Percentiles rank a stretch among this genome's conserved stretches.
phyloP scores from a whole-genome alignment of 2,113 vertebrate genomes.

The Stegostoma tigrinum region DNA sequence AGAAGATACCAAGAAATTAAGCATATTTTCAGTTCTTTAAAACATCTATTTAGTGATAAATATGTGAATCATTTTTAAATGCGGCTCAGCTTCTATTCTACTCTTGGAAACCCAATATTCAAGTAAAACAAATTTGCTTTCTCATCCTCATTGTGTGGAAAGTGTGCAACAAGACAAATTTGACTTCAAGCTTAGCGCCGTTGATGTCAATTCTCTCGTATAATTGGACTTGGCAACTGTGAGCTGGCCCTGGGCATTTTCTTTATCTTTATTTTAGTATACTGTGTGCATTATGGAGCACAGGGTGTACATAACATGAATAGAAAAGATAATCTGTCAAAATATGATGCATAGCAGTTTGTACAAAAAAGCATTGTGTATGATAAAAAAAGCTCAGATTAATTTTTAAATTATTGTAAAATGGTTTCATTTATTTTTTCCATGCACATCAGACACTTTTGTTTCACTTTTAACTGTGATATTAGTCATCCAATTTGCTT shows the following conservation, averaged over 20 bases:
- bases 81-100: neutral
- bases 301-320: neutral
- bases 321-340: neutral
- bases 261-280: neutral
- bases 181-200: neutral
- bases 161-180: neutral
- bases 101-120: neutral
- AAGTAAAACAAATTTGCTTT: neutral
- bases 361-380: neutral
- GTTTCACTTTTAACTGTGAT: neutral
- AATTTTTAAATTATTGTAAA: constrained; percentile 8
- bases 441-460: neutral
- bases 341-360: neutral
- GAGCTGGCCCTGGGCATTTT: neutral
- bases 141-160: neutral
- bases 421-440: neutral
- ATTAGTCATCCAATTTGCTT: no score
- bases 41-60: neutral
- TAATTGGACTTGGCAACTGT: neutral
- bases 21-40: neutral
- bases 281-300: neutral
- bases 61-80: neutral
- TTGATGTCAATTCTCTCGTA: neutral
- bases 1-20: neutral
- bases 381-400: neutral